Percentiles rank a stretch among this genome's conserved stretches.
phyloP scores from a whole-genome alignment of 2,888 invertebrate species.

The Andrena dorsata region DNA sequence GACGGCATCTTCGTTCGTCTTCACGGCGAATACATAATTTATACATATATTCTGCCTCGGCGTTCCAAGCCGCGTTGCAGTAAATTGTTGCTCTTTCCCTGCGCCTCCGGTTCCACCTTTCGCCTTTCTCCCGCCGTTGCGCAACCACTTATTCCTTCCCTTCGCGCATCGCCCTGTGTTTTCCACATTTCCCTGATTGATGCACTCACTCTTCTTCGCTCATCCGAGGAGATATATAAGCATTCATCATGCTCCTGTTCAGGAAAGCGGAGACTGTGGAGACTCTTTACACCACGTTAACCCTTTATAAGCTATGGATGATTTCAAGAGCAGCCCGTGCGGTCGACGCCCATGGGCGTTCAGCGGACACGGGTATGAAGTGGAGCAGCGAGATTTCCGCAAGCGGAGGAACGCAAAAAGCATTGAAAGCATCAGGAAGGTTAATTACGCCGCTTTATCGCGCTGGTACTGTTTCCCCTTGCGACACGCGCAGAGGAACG shows the following conservation, averaged over 20 bases:
- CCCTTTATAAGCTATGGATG: background rate
- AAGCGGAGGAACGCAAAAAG: background rate
- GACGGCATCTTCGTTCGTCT: conserved; percentile 11
- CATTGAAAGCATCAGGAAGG: conserved; percentile 13
- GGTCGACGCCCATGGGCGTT: background rate
- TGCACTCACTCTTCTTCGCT: too few species aligned
- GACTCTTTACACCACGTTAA: too few species aligned
- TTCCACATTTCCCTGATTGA: too few species aligned
- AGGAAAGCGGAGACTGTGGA: too few species aligned
- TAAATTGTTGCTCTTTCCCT: conserved; percentile 22
- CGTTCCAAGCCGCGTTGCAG: conserved; percentile 14
- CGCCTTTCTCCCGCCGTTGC: conserved; percentile 21
- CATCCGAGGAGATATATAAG: too few species aligned
- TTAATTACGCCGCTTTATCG: conserved; percentile 49
- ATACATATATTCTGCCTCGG: conserved; percentile 9
- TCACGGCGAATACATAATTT: conserved; percentile 20
- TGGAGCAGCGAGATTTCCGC: background rate
- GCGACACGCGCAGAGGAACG: conserved; percentile 49
- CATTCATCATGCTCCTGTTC: too few species aligned
- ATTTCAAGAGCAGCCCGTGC: background rate
- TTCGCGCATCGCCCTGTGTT: background rate
- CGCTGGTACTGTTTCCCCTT: conserved; percentile 40
- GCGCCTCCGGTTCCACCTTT: conserved; percentile 14
- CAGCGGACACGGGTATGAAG: too few species aligned
- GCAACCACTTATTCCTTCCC: conserved; percentile 17